These are phyloP conservation scores for Podarcis cretensis DNA, from an alignment of 2,113 vertebrate species.

Conservation along the genomic window DNA sequence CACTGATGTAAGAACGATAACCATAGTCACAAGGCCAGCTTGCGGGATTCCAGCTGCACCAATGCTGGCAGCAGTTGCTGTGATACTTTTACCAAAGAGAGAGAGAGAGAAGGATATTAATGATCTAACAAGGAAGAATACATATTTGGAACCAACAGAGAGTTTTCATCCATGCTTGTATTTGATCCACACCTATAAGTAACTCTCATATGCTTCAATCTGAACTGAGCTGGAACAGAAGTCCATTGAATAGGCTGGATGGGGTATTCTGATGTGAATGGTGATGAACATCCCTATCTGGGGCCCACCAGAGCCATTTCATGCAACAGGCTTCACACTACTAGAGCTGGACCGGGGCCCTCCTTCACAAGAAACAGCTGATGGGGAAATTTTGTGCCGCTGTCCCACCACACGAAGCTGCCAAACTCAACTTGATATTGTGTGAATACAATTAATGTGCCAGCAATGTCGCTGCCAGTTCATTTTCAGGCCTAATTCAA, in stretches of 20 bases:
- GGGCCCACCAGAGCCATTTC: background rate
- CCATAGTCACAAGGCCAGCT: constrained; percentile 97
- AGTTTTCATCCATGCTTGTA: background rate
- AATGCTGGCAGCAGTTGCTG: constrained; percentile 96
- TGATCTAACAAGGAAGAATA: background rate
- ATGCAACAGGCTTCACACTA: background rate
- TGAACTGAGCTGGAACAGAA: background rate
- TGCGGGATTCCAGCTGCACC: constrained; percentile 97
- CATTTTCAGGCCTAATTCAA: no score
- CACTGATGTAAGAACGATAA: constrained; percentile 96
- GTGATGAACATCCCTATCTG: background rate
- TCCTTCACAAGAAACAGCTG: no score
- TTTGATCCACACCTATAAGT: background rate
- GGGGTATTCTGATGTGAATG: background rate
- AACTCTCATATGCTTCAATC: background rate
- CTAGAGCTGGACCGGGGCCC: background rate
- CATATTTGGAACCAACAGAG: constrained; percentile 21
- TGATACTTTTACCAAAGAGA: constrained; percentile 81
- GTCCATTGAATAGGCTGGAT: background rate
- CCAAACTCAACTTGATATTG: background rate
- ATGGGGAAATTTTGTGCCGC: background rate
- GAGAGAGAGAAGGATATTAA: constrained; percentile 5
- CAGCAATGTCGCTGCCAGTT: no score
- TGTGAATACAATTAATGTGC: background rate
- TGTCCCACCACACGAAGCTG: no score